A percentile compares a stretch with the other conserved stretches of the same genome.
Evolutionary conservation across 2,113 vertebrate genomes (phyloP).

Genomic region (Talpa occidentalis): DNA sequence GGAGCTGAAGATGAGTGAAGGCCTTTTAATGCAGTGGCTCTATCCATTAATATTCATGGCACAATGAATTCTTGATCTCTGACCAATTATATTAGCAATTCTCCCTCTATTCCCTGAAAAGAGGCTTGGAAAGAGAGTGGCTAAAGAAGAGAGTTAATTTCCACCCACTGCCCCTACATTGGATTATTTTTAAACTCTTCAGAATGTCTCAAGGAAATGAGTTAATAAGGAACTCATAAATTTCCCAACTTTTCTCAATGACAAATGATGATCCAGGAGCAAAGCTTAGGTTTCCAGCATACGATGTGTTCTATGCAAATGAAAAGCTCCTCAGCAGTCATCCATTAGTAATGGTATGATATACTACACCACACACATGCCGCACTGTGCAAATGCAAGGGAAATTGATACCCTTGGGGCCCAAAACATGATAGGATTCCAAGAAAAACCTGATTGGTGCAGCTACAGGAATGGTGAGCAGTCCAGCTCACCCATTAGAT

Average conservation of each 20-base stretch:
- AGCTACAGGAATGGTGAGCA: neutral
- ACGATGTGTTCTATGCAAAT: neutral
- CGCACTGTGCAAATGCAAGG: neutral
- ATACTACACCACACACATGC: neutral
- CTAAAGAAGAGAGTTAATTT: neutral
- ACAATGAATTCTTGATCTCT: neutral
- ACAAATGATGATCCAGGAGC: neutral
- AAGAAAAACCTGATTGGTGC: neutral
- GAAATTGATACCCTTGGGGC: neutral
- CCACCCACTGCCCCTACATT: neutral
- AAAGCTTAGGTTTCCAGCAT: neutral
- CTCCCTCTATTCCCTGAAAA: neutral
- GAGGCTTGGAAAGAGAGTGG: neutral
- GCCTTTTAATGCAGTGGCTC: neutral
- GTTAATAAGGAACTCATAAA: neutral
- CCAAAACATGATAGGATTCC: neutral
- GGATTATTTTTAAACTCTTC: constrained; percentile 17
- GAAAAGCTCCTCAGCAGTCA: constrained; percentile 5
- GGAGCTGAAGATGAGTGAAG: neutral
- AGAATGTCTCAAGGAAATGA: constrained; percentile 27
- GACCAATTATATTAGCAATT: neutral
- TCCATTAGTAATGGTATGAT: neutral
- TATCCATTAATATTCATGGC: neutral
- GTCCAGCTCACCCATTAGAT: neutral
- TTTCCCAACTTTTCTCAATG: neutral